Conservation (phyloP, 2,113 vertebrate species). For the Odocoileus hemionus region DNA sequence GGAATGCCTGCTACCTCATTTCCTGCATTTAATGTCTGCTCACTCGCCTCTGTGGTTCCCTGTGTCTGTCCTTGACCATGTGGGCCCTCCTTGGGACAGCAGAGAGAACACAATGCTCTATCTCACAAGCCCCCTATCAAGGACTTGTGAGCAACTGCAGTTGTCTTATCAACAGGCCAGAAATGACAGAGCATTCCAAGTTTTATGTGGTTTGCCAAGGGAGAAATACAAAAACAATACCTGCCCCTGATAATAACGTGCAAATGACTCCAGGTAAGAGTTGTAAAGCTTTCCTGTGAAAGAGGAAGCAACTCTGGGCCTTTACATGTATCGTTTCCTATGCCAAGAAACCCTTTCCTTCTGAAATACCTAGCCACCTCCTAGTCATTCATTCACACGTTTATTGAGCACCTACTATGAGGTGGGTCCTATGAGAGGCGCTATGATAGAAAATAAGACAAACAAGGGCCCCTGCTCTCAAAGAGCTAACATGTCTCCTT, state of each 20-base stretch:
- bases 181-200: constrained; percentile 16
- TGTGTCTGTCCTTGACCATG: not conserved
- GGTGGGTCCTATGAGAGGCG: not conserved
- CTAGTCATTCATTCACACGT: not conserved
- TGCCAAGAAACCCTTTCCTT: not conserved
- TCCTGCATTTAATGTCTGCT: not conserved
- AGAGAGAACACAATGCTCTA: not conserved
- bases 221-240: constrained; percentile 9
- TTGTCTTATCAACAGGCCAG: not conserved
- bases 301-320: not conserved
- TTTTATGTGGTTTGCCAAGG: not conserved
- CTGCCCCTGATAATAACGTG: not conserved
- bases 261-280: constrained; percentile 17
- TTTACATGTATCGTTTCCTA: not conserved
- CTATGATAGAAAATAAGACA: not conserved
- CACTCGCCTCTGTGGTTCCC: not conserved
- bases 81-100: not conserved
- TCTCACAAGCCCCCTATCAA: not conserved
- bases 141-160: not conserved
- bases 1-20: not conserved
- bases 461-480: not conserved
- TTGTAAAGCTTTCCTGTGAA: not conserved
- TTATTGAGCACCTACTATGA: not conserved
- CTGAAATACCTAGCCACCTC: not conserved
- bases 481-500: not conserved